Evolutionary conservation across 2,113 vertebrate genomes (phyloP), one percentile per base, ranked within the genome.

Genomic region (Nothoprocta pentlandii): DNA sequence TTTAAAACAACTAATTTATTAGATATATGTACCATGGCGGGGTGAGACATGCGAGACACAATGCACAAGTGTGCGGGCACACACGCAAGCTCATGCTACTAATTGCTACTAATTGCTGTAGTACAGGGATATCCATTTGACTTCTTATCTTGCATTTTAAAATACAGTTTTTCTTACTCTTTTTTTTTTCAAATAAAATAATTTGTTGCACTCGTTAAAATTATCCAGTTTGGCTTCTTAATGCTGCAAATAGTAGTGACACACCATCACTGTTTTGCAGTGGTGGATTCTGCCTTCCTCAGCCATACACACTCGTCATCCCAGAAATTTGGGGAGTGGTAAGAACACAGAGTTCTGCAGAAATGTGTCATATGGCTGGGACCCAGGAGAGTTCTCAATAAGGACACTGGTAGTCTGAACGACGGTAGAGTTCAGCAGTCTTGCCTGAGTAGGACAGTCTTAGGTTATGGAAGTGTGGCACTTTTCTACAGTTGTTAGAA

Each of bases 161-260:
- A 51, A 73, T 68, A 17, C 34, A 79, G 32, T 20, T 7, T 71
- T 79, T 23, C 26, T 54, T 49, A 20, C 49, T 49, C 49, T 10
- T 54, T 54, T 54, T 16, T 15, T 1, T 5, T 26, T 0, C 3
- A 64, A 2, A 28, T 2, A 0, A 42, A 28, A 34, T 4, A 82
- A n/a, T 28, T 92, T 80, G 42, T 82, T 80, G 32, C 58, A 23
- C 67, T 83, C 61, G 66, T 70, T 80, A 16, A 74, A 61, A 34
- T 32, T 34, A 86, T 17, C 54, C 54, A 56, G 25, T 3, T 54
- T 42, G 16, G 4, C 54, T 7, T 74, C 2, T 46, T 46, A 51
- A 28, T 34, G n/a, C 4, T 89, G 70, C 17, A 28, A 81, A 39
- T 7, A 56, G 9, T 10, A 80, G 28, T 74, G 12, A 34, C 20